These are phyloP conservation scores for Heterochromis multidens DNA, from an alignment of 2,113 vertebrate species.

Conservation along the genomic window DNA sequence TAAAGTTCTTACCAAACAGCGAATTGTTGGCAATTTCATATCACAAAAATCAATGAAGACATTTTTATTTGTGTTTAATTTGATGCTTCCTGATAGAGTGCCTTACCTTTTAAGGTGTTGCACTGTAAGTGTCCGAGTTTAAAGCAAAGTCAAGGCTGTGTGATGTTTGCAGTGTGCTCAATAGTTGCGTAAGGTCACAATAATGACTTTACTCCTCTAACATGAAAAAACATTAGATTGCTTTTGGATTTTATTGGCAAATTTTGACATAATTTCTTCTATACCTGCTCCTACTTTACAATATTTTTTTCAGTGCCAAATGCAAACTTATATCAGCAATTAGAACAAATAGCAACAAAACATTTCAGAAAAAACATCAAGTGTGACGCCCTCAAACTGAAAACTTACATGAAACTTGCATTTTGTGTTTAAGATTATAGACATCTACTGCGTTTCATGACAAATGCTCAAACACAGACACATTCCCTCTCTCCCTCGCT, in stretches of 20 bases:
- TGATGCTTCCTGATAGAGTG: not conserved
- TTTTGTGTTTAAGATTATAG: too few species aligned
- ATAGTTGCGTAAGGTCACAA: fast-evolving
- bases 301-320: not conserved
- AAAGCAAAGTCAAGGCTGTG: not conserved
- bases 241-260: not conserved
- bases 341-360: not conserved
- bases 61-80: not conserved
- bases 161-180: fast-evolving
- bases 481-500: too few species aligned
- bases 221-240: not conserved
- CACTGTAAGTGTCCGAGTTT: not conserved
- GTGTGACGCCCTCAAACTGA: not conserved
- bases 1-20: too few species aligned
- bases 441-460: too few species aligned
- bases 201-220: not conserved
- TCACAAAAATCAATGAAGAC: not conserved
- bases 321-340: not conserved
- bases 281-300: not conserved
- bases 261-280: not conserved
- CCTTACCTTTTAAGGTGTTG: not conserved
- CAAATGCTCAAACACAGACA: too few species aligned
- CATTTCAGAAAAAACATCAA: not conserved
- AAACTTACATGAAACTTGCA: not conserved
- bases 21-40: not conserved